Percentiles rank a stretch among this genome's conserved stretches.
These are phyloP conservation scores for Aradophagus sp. DNA, from an alignment of 1,140 invertebrate species.

Conservation along the genomic window DNA sequence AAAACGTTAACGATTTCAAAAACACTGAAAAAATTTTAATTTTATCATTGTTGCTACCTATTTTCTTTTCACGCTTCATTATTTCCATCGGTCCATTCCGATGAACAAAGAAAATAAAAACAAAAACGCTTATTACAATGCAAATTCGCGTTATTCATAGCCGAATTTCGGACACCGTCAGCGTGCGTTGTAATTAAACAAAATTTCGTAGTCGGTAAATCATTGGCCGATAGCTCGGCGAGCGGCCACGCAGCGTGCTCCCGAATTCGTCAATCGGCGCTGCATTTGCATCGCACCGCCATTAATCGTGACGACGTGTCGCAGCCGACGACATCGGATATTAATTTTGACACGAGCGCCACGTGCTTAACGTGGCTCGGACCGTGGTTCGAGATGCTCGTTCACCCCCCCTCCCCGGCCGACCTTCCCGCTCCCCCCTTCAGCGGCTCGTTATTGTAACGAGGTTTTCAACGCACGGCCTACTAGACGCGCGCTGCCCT, in stretches of 20 bases:
- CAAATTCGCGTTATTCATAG: too few relatives aligned
- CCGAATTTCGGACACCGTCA: too few relatives aligned
- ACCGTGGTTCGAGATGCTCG: too few relatives aligned
- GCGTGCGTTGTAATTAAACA: too few relatives aligned
- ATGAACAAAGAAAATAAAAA: too few relatives aligned
- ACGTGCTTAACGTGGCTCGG: constrained; percentile 33
- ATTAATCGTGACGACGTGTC: constrained; percentile 36
- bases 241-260: background rate
- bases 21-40: too few relatives aligned
- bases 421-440: constrained; percentile 9
- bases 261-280: constrained; percentile 33
- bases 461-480: constrained; percentile 3
- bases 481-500: constrained; percentile 5
- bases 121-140: too few relatives aligned
- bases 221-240: background rate
- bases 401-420: too few relatives aligned
- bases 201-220: background rate
- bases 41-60: too few relatives aligned
- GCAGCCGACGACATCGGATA: constrained; percentile 37
- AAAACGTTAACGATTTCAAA: too few relatives aligned
- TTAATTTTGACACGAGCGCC: constrained; percentile 54
- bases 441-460: constrained; percentile 16
- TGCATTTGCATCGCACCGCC: constrained; percentile 32
- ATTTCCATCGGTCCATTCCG: too few relatives aligned
- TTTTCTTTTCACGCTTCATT: too few relatives aligned